Percentiles rank a stretch among this genome's conserved stretches.
phyloP scores from a whole-genome alignment of 2,113 vertebrate species.

The Alaudala cheleensis region DNA sequence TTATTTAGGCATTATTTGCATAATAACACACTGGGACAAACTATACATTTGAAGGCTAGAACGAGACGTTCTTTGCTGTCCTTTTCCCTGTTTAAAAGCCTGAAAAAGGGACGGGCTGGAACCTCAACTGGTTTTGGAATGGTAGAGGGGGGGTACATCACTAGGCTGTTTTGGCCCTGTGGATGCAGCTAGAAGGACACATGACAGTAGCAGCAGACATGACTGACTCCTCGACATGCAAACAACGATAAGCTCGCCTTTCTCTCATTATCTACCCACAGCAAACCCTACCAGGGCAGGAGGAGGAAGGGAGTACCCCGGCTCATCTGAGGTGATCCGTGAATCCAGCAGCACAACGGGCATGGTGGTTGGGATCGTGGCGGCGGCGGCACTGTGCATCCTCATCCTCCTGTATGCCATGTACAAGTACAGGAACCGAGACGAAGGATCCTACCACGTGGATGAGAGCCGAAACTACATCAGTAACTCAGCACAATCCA shows the following conservation, averaged over 20 bases:
- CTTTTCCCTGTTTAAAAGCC: neutral
- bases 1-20: neutral
- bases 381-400: constrained; percentile 94
- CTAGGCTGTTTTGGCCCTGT: neutral
- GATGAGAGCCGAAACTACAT: constrained; percentile 99
- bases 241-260: constrained; percentile 41
- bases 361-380: constrained; percentile 98
- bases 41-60: neutral
- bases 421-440: constrained; percentile 99
- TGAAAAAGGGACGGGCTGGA: neutral
- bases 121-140: neutral
- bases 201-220: neutral
- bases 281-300: constrained; percentile 91
- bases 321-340: constrained; percentile 87
- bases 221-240: neutral
- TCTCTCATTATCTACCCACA: constrained; percentile 71
- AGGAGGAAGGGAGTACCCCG: constrained; percentile 84
- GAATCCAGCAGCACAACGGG: constrained; percentile 98
- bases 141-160: rapidly evolving
- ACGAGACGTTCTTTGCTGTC: neutral
- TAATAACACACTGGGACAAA: neutral
- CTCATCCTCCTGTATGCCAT: constrained; percentile 99
- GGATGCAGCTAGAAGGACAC: neutral
- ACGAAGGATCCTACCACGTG: constrained; percentile 96
- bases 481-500: constrained; percentile 99